Base-by-base conservation (phyloP, 1,140 invertebrate genomes). In the Venturia canescens region DNA sequence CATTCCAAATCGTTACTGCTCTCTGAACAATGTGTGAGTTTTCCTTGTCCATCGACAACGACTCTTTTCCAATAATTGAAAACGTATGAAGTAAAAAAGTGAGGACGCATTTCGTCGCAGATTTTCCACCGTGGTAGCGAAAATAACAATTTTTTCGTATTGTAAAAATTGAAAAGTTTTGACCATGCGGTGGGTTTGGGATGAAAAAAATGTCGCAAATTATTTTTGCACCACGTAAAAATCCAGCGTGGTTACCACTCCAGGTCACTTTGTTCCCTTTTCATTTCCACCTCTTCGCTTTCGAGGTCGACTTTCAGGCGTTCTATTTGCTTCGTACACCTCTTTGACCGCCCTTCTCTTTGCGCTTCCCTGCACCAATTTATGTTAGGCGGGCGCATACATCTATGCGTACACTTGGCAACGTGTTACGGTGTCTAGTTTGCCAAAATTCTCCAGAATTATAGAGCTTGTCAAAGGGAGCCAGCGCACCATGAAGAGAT, bases 391-490 rank as follows among this genome's bases (percentile, higher is more conserved):
- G 57, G 18, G 5, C 57, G 48, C 15, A 67, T 31, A 67, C 29
- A 69, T 23, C 18, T n/a, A 27, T 34, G 29, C 3, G 21, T 31
- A n/a, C 3, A 69, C 66, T 69, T 69, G 66, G 66, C 66, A 69
- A 31, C 66, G 29, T 69, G 27, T 69, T 31, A 69, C 29, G 29
- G 3, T 23, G n/a, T 60, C 71, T 50, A 70, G 69, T 26, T 60
- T 80, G 78, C 78, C 78, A 80, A 57, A 80, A 70, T 79, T 57
- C 66, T 74, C 78, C 57, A 38, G 53, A 80, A 71, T 80, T 71
- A 74, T 80, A 70, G 69, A 60, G 57, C 71, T 74, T 48, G 69
- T 80, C 53, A 74, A 74, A 80, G 67, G 21, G 66, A 9, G 2
- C 27, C 66, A 31, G 66, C 16, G 15, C 66, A 31, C 13, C 29